Evolutionary conservation across 2,797 vertebrate species (phyloP).

Genomic region (Malurus splendens): DNA sequence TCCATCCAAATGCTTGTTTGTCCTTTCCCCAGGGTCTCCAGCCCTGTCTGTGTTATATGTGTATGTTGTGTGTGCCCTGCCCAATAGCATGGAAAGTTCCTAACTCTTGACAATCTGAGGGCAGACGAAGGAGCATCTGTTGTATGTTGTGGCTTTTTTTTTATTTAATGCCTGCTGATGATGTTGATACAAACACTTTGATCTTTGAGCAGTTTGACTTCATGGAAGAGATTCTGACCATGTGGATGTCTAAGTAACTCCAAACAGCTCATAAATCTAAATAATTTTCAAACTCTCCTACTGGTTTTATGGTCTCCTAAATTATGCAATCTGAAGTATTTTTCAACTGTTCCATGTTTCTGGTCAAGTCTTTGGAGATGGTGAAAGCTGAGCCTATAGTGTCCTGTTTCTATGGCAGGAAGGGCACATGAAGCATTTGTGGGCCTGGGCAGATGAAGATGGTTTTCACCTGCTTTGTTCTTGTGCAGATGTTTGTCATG

Average conservation of each 20-base stretch:
- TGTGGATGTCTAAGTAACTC: slow-evolving; percentile 19
- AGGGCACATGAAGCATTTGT: background rate
- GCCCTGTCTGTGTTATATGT: background rate
- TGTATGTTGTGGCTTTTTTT: background rate
- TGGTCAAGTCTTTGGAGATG: background rate
- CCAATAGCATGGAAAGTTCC: background rate
- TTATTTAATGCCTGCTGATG: slow-evolving; percentile 3
- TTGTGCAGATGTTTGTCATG: slow-evolving; percentile 1
- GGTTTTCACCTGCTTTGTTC: slow-evolving; percentile 29
- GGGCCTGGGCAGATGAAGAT: background rate
- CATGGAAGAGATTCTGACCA: slow-evolving; percentile 1
- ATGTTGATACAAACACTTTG: slow-evolving; percentile 45
- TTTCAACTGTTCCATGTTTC: slow-evolving; percentile 22
- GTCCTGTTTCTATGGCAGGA: slow-evolving; percentile 1
- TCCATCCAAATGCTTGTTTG: background rate
- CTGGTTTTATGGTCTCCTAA: slow-evolving; percentile 43
- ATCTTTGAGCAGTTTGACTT: slow-evolving; percentile 35
- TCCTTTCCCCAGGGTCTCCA: background rate
- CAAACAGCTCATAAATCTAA: slow-evolving; percentile 52
- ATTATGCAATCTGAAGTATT: slow-evolving; percentile 8
- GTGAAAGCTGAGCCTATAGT: background rate
- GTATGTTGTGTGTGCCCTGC: background rate
- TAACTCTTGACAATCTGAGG: background rate
- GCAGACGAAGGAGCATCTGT: slow-evolving; percentile 12
- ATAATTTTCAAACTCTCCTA: slow-evolving; percentile 21